A percentile compares a stretch with the other conserved stretches of the same genome.
phyloP scores from a whole-genome alignment of 2,888 invertebrate species.

The Chrysolina oricalcia region DNA sequence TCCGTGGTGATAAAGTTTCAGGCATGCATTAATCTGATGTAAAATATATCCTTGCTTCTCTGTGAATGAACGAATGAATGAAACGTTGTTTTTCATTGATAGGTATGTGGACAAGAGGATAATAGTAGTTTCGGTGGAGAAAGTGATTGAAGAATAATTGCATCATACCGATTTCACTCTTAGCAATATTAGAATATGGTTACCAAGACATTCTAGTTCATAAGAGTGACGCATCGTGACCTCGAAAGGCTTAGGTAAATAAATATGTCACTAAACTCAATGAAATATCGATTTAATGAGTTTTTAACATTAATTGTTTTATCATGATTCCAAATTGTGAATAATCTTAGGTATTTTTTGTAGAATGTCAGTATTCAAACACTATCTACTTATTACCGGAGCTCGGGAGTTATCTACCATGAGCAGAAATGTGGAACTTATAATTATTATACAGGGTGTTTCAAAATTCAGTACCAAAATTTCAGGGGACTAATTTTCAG shows the following conservation, averaged over 20 bases:
- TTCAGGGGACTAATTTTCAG: too few relatives aligned
- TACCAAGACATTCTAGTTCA: neutral
- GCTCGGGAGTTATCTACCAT: too few relatives aligned
- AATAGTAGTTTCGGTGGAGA: neutral
- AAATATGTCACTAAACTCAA: neutral
- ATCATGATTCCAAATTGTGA: too few relatives aligned
- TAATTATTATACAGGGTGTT: too few relatives aligned
- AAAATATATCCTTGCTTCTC: neutral
- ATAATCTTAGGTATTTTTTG: too few relatives aligned
- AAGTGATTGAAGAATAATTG: slow-evolving; percentile 7
- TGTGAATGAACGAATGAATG: neutral
- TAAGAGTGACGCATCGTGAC: neutral
- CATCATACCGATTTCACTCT: slow-evolving; percentile 18
- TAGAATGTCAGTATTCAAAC: too few relatives aligned
- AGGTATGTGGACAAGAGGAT: neutral
- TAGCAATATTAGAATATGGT: slow-evolving; percentile 4
- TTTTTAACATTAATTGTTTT: neutral
- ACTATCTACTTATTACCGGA: too few relatives aligned
- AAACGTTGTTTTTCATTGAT: neutral
- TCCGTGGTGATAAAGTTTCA: too few relatives aligned
- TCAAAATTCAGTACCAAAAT: too few relatives aligned
- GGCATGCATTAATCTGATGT: too few relatives aligned
- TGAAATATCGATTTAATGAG: neutral
- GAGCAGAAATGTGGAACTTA: too few relatives aligned
- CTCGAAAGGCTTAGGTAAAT: neutral